phyloP scores from a whole-genome alignment of 2,797 vertebrate genomes.

The Clarias fuscus region DNA sequence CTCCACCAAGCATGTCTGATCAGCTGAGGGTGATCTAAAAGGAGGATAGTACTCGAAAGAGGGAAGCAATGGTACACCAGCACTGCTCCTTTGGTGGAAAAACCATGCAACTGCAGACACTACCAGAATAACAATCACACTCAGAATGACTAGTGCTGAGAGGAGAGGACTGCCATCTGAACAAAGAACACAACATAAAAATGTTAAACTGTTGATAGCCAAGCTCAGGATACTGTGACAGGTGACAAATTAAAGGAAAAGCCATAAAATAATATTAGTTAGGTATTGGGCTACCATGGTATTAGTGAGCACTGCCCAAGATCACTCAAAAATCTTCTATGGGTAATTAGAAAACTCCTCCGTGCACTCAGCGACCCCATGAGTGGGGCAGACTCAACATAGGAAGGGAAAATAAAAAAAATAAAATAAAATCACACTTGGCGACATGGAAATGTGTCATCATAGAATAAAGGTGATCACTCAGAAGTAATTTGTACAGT shows the following conservation, averaged over 20 bases:
- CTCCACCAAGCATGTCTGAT: constrained; percentile 80
- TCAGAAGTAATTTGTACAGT: background rate
- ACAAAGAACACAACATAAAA: constrained; percentile 22
- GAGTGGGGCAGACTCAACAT: background rate
- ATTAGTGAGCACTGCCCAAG: background rate
- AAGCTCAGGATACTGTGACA: background rate
- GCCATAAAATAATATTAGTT: background rate
- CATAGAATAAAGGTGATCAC: background rate
- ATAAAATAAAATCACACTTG: background rate
- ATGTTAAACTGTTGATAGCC: background rate
- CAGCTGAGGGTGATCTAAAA: constrained; percentile 71
- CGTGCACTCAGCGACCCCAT: background rate
- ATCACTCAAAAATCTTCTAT: background rate
- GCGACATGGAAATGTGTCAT: background rate
- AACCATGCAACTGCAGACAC: constrained; percentile 80
- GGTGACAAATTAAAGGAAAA: background rate
- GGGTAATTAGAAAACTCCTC: background rate
- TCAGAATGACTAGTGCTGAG: constrained; percentile 76
- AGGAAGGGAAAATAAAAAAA: too few species aligned
- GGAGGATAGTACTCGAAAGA: constrained; percentile 77
- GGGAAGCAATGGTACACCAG: constrained; percentile 67
- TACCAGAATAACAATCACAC: constrained; percentile 75
- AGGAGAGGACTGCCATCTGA: constrained; percentile 68
- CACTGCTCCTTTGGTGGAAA: constrained; percentile 71
- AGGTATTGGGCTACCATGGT: background rate